A percentile compares a stretch with the other conserved stretches of the same genome.
These are phyloP conservation scores for Tenualosa ilisha DNA, from an alignment of 2,797 vertebrate genomes.

Conservation along the genomic window DNA sequence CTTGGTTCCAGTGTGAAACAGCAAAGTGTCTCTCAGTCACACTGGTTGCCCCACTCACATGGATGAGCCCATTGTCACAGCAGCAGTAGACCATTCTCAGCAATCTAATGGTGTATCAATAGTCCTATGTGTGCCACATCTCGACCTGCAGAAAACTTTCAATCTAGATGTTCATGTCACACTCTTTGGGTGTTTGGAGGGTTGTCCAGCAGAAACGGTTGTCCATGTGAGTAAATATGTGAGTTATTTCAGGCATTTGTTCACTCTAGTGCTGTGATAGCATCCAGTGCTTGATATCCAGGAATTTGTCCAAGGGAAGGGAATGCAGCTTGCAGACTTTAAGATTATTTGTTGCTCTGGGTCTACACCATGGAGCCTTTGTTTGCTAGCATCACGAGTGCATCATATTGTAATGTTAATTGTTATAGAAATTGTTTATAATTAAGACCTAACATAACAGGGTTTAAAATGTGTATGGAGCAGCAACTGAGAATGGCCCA, in stretches of 20 bases:
- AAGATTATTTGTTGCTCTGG: background rate
- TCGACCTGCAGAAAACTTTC: background rate
- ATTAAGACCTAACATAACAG: background rate
- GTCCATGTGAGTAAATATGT: too few relatives aligned
- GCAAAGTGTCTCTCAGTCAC: background rate
- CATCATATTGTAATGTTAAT: background rate
- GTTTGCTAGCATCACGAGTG: background rate
- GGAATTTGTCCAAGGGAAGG: constrained; percentile 2
- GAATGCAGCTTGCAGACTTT: background rate
- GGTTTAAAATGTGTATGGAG: background rate
- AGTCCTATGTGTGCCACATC: background rate
- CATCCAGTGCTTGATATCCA: background rate
- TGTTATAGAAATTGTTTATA: background rate
- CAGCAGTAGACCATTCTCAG: background rate
- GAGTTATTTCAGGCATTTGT: background rate
- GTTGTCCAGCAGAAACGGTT: background rate
- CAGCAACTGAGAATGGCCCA: background rate
- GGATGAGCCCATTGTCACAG: constrained; percentile 9
- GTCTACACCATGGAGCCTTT: background rate
- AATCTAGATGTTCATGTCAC: background rate
- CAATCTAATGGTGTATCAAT: background rate
- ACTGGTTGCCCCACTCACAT: background rate
- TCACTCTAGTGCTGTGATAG: background rate
- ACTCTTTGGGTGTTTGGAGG: background rate
- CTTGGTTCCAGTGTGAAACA: background rate